These are phyloP conservation scores for Cryptocephalus primarius DNA, from an alignment of 2,888 invertebrate genomes.

Conservation along the genomic window DNA sequence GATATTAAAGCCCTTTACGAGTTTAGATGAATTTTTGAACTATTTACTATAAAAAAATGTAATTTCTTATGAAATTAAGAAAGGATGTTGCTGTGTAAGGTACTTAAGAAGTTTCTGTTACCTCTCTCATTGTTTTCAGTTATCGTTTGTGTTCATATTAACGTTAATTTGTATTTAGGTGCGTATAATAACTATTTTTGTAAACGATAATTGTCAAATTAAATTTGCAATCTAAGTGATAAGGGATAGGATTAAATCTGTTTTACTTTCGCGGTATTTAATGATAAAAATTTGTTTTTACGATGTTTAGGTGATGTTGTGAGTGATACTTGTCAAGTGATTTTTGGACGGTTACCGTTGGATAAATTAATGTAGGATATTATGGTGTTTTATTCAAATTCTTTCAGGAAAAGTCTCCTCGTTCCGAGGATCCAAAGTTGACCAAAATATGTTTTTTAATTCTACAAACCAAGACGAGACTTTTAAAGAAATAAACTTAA, in stretches of 20 bases:
- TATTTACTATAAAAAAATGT: no score
- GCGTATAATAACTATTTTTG: slow-evolving; percentile 15
- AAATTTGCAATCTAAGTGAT: slow-evolving; percentile 8
- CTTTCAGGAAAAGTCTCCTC: no score
- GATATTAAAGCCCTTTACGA: no score
- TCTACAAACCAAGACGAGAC: no score
- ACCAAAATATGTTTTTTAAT: no score
- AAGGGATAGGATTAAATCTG: slow-evolving; percentile 4
- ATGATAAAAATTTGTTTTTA: slow-evolving; percentile 12
- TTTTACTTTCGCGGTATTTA: slow-evolving; percentile 5
- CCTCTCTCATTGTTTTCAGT: slow-evolving; percentile 10
- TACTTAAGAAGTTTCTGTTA: slow-evolving; percentile 5
- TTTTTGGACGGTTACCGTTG: slow-evolving; percentile 29
- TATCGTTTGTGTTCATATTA: slow-evolving; percentile 12
- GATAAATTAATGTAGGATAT: slow-evolving; percentile 16
- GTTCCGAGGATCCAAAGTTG: no score
- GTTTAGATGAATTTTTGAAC: no score
- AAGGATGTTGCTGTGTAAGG: slow-evolving; percentile 8
- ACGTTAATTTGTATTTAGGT: slow-evolving; percentile 4
- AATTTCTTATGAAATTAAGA: slow-evolving; percentile 11
- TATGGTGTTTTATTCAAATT: no score
- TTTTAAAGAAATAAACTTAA: no score
- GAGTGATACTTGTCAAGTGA: slow-evolving; percentile 31
- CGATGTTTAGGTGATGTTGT: slow-evolving; percentile 20
- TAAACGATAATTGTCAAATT: slow-evolving; percentile 15